A percentile compares a stretch with the other conserved stretches of the same genome.
Evolutionary conservation across 37 sponge, comb jelly and placozoan species (phyloP).

Genomic region (Bolinopsis microptera): DNA sequence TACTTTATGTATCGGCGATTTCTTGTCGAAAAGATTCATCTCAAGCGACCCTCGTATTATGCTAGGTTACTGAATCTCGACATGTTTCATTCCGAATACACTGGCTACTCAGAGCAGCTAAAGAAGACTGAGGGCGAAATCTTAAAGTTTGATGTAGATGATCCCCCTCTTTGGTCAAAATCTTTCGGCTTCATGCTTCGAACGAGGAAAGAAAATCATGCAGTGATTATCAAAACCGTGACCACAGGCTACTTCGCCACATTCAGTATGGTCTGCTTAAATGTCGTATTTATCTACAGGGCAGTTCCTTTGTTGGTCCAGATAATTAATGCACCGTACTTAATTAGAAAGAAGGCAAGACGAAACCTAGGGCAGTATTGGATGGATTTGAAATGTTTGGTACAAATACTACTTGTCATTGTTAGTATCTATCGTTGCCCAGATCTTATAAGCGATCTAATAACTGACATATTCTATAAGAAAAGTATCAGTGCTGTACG

Average conservation of each 20-base stretch:
- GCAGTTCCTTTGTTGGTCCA: background rate
- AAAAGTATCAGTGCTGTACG: background rate
- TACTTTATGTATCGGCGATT: background rate
- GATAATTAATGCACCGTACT: background rate
- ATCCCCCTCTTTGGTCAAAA: background rate
- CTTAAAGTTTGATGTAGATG: background rate
- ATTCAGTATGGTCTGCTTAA: background rate
- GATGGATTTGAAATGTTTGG: background rate
- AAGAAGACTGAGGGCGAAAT: background rate
- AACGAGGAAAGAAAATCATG: background rate
- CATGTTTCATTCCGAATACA: background rate
- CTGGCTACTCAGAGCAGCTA: background rate
- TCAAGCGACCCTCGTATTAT: background rate
- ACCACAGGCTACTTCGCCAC: conserved; percentile 1
- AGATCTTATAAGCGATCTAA: conserved; percentile 6
- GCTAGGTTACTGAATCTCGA: background rate
- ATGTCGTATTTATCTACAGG: background rate
- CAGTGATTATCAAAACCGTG: background rate
- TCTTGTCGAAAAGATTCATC: background rate
- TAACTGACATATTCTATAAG: background rate
- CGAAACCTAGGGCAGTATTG: background rate
- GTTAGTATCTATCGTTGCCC: background rate
- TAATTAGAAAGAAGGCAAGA: background rate
- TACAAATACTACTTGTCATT: background rate
- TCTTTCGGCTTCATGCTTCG: background rate